phyloP scores from a whole-genome alignment of 2,888 invertebrate genomes.

The Hypsopygia costalis region DNA sequence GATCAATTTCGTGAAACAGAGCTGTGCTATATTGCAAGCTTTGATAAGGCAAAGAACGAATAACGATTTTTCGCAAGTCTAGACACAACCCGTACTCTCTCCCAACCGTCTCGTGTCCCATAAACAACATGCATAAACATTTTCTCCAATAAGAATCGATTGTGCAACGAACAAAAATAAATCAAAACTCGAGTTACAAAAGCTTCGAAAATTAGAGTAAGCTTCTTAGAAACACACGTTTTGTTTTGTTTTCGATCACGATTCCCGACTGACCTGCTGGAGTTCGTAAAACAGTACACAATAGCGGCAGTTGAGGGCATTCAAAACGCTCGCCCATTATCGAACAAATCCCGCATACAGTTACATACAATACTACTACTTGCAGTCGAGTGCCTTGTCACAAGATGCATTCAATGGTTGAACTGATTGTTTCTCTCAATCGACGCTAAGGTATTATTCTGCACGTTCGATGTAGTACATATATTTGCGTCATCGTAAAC shows the following conservation, averaged over 20 bases:
- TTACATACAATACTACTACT: no score
- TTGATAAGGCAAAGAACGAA: no score
- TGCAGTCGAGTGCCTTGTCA: no score
- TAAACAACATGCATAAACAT: not conserved
- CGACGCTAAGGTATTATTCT: slow-evolving; percentile 14
- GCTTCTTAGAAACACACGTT: slow-evolving; percentile 17
- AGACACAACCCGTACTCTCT: not conserved
- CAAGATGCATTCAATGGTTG: slow-evolving; percentile 7
- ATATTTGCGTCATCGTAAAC: no score
- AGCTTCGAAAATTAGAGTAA: slow-evolving; percentile 3
- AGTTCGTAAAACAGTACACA: slow-evolving; percentile 11
- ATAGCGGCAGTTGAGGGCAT: slow-evolving; percentile 11
- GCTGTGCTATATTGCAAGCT: no score
- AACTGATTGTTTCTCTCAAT: slow-evolving; percentile 17
- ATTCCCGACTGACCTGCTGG: slow-evolving; percentile 7
- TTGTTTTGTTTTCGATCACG: slow-evolving; percentile 25
- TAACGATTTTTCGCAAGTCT: not conserved
- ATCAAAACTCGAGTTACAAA: slow-evolving; percentile 6
- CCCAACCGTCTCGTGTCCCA: not conserved
- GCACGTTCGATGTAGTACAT: slow-evolving; percentile 5
- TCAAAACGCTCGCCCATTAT: not conserved
- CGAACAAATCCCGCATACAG: no score
- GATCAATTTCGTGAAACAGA: no score
- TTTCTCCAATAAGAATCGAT: slow-evolving; percentile 9
- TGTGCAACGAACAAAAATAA: slow-evolving; percentile 2